A percentile compares a stretch with the other conserved stretches of the same genome.
These are phyloP conservation scores for Strix uralensis DNA, from an alignment of 2,113 vertebrate genomes.

Conservation along the genomic window DNA sequence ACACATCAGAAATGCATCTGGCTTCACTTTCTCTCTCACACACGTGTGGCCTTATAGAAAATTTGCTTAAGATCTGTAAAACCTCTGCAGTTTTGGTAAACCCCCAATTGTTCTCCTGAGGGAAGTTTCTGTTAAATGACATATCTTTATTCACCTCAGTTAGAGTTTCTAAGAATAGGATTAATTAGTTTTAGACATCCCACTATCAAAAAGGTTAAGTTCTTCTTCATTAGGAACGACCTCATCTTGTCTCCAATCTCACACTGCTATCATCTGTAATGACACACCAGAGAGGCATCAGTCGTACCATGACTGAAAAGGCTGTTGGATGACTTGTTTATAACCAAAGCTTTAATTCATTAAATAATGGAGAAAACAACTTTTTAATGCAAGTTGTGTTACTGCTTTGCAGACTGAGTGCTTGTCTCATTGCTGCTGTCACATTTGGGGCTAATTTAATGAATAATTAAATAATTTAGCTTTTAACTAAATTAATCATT, in stretches of 20 bases:
- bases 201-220: constrained; percentile 55
- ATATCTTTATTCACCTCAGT: constrained; percentile 1
- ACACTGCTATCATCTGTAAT: constrained; percentile 42
- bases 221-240: constrained; percentile 67
- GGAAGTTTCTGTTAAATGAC: neutral
- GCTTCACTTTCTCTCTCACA: neutral
- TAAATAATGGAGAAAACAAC: constrained; percentile 43
- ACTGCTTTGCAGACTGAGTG: neutral
- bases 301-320: constrained; percentile 24
- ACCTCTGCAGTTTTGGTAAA: constrained; percentile 27
- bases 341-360: constrained; percentile 52
- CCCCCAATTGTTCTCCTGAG: constrained; percentile 8
- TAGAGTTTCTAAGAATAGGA: constrained; percentile 51
- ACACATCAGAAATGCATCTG: neutral
- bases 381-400: neutral
- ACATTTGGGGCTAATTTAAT: constrained; percentile 52
- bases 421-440: neutral
- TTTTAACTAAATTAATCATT: constrained; percentile 68
- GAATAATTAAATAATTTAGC: constrained; percentile 69
- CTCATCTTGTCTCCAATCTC: constrained; percentile 56
- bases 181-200: constrained; percentile 57
- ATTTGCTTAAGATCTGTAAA: neutral
- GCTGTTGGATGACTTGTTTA: constrained; percentile 58
- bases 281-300: constrained; percentile 59
- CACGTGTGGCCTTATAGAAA: neutral